These are phyloP conservation scores for Sylvia borin DNA, from an alignment of 2,797 vertebrate species.

Conservation along the genomic window DNA sequence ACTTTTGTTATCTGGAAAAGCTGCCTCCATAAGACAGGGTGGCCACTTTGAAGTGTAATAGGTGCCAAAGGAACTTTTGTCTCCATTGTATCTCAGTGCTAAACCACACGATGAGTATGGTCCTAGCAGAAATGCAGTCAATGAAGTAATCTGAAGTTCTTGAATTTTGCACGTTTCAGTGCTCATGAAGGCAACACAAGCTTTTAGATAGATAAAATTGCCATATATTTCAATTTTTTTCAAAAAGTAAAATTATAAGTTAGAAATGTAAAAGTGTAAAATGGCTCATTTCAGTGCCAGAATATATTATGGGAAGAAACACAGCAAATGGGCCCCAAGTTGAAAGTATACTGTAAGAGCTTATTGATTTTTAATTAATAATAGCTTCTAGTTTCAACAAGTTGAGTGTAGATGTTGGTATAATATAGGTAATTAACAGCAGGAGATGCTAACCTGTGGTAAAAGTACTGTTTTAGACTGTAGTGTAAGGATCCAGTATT, in stretches of 20 bases:
- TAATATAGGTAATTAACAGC: not conserved
- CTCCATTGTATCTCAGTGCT: rapidly evolving
- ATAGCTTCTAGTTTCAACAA: not conserved
- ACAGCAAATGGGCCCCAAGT: not conserved
- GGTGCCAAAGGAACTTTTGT: rapidly evolving
- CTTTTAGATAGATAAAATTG: not conserved
- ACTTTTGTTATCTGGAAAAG: rapidly evolving
- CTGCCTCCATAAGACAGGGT: rapidly evolving
- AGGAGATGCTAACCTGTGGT: not conserved
- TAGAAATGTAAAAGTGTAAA: not conserved
- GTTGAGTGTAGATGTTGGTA: not conserved
- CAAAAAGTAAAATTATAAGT: not conserved
- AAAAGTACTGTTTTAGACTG: not conserved
- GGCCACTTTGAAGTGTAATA: rapidly evolving
- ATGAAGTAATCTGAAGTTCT: not conserved
- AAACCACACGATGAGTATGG: rapidly evolving
- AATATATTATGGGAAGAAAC: not conserved
- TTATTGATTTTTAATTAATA: slow-evolving; percentile 12
- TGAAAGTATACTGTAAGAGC: not conserved
- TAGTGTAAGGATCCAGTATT: not conserved
- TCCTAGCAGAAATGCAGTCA: not conserved
- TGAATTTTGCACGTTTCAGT: not conserved
- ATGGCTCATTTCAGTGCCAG: not conserved
- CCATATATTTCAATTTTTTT: not conserved
- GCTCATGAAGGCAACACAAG: not conserved